Evolutionary conservation across 2,888 invertebrate genomes (phyloP), one percentile per base, ranked within the genome.

Genomic region (Chrysomela aeneicollis): DNA sequence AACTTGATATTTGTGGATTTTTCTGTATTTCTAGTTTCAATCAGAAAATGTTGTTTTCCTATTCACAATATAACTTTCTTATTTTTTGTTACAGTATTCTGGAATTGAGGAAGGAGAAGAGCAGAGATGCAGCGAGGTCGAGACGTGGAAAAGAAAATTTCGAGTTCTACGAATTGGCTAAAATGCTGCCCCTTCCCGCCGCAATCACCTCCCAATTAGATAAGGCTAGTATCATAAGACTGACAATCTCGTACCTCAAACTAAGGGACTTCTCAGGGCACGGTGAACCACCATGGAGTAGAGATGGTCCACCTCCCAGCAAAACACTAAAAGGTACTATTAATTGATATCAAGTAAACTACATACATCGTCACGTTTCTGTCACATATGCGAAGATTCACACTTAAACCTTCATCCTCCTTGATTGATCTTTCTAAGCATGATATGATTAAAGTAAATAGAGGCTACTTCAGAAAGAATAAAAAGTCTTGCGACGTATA

Each of bases 91-190:
- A 84, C 90, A 96, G 96, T 83, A 95, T 96, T 81, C 88, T 96
- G 84, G 96, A 96, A 84, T 86, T 96, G 67, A 89, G 96, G 71
- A 96, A 96, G 85, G 96, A 96, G 84, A 96, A 96, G 83, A 95
- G 94, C 73, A 85, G 96, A 76, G 96, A 96, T 82, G 96, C 96
- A 49, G 97, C 97, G 5, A 86, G 96, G 68, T 95, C 95, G 10
- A 86, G 97, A 59, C 88, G 97, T 42, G 95, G 96, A 67, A 95
- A 96, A 79, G 97, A 97, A 83, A 97, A 97, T 85, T 95, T 92
- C 82, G 97, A 97, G 86, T 97, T 97, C 85, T 95, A 96, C 84
- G 95, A 96, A 86, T 86, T 97, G 81, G 96, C 97, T 70, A 95
- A 93, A 87, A 95, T 93, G 96, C 87, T 93, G 83, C 97, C 94